Conservation (phyloP, 2,888 invertebrate species). For the Philhelius pedissequus region DNA sequence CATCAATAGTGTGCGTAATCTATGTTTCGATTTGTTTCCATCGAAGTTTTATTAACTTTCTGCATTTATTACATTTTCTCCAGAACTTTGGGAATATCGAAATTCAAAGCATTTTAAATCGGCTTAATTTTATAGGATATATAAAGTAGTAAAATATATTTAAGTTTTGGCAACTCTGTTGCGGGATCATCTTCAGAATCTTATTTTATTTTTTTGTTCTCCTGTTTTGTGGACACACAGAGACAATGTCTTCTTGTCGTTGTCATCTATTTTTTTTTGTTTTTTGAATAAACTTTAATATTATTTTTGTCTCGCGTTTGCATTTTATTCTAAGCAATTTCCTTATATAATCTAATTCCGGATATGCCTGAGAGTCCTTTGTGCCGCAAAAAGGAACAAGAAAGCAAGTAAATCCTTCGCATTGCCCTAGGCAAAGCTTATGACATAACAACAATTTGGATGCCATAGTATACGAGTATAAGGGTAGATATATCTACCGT, state of each 20-base stretch:
- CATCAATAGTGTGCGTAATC: too few relatives aligned
- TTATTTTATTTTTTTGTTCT: background rate
- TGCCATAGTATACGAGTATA: background rate
- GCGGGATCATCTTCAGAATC: background rate
- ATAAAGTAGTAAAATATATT: too few relatives aligned
- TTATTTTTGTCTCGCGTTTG: conserved; percentile 48
- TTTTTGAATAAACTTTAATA: conserved; percentile 40
- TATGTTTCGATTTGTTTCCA: too few relatives aligned
- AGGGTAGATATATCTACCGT: background rate
- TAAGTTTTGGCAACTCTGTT: background rate
- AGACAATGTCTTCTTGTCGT: background rate
- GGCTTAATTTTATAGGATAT: background rate
- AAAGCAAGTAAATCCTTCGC: conserved; percentile 17
- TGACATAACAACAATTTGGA: conserved; percentile 37
- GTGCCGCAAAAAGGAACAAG: background rate
- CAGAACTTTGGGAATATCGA: background rate
- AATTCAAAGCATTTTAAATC: background rate
- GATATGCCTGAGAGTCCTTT: conserved; percentile 27
- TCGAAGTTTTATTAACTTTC: background rate
- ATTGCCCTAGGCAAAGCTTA: conserved; percentile 36
- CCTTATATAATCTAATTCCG: conserved; percentile 57
- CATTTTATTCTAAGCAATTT: conserved; percentile 57
- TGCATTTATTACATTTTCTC: background rate
- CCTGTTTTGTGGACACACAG: background rate
- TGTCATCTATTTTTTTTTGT: background rate